Evolutionary conservation across 1,140 invertebrate genomes (phyloP).

Genomic region (Drosophila azteca): DNA sequence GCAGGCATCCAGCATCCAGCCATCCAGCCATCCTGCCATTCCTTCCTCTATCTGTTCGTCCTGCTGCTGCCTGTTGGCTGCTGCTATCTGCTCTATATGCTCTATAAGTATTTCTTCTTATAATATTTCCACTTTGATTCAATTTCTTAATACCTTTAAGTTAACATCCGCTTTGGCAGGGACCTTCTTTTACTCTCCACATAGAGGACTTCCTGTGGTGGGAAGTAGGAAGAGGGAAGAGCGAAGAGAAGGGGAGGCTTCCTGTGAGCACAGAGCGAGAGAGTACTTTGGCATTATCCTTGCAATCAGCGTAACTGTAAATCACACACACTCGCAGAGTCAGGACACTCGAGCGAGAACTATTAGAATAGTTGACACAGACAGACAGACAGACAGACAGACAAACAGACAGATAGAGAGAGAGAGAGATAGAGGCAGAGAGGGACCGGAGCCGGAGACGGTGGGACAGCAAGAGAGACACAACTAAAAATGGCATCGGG

Average conservation of each 20-base stretch:
- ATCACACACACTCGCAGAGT: conserved; percentile 53
- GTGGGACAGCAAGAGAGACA: conserved; percentile 2
- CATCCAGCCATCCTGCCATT: too few species aligned
- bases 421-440: not conserved
- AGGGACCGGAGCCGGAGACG: conserved; percentile 7
- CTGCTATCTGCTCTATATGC: not conserved
- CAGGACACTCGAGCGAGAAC: conserved; percentile 34
- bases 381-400: not conserved
- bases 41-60: not conserved
- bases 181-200: conserved; percentile 34
- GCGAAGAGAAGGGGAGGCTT: too few species aligned
- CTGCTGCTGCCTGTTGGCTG: not conserved
- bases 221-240: too few species aligned
- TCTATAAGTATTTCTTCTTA: conserved; percentile 39
- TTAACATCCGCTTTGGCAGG: conserved; percentile 77
- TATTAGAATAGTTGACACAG: conserved; percentile 61
- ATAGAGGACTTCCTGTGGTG: conserved; percentile 37
- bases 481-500: conserved; percentile 70
- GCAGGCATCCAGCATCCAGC: too few species aligned
- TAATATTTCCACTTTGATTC: conserved; percentile 79
- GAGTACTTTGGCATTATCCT: conserved; percentile 68
- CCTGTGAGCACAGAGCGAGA: conserved; percentile 3
- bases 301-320: conserved; percentile 78
- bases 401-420: conserved; percentile 7
- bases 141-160: conserved; percentile 82